Evolutionary conservation across 2,113 vertebrate genomes (phyloP).

Genomic region (Empidonax alnorum): DNA sequence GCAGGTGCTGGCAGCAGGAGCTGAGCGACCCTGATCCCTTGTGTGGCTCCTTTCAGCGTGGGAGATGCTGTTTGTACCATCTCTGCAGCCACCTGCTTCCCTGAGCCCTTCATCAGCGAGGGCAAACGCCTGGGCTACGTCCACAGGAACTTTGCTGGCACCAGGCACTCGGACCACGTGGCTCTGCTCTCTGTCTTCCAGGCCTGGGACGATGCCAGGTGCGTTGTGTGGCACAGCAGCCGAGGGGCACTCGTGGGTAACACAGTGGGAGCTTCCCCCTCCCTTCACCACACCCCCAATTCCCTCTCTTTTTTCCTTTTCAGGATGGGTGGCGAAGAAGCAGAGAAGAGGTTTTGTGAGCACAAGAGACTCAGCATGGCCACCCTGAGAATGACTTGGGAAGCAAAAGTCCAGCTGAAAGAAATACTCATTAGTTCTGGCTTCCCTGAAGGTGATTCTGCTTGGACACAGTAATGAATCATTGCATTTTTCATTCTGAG

Average conservation of each 20-base stretch:
- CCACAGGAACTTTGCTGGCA: conserved; percentile 93
- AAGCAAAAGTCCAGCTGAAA: conserved; percentile 97
- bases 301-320: neutral
- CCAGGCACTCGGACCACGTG: conserved; percentile 91
- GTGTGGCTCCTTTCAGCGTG: conserved; percentile 78
- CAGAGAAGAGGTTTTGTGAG: conserved; percentile 91
- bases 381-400: conserved; percentile 97
- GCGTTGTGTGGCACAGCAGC: neutral
- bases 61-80: conserved; percentile 95
- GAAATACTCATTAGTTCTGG: conserved; percentile 90
- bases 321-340: conserved; percentile 93
- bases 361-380: conserved; percentile 95
- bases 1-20: neutral
- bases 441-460: conserved; percentile 90
- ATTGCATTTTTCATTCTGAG: neutral
- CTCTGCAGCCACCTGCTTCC: conserved; percentile 92
- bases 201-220: conserved; percentile 96
- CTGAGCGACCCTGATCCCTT: neutral
- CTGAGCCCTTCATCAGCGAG: conserved; percentile 93
- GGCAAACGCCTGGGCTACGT: conserved; percentile 91
- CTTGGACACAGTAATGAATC: neutral
- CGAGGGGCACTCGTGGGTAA: neutral
- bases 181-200: conserved; percentile 94
- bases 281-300: neutral
- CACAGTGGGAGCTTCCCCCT: neutral